Conservation (phyloP, 2,797 vertebrate species). For the Hafferia zeledoni region DNA sequence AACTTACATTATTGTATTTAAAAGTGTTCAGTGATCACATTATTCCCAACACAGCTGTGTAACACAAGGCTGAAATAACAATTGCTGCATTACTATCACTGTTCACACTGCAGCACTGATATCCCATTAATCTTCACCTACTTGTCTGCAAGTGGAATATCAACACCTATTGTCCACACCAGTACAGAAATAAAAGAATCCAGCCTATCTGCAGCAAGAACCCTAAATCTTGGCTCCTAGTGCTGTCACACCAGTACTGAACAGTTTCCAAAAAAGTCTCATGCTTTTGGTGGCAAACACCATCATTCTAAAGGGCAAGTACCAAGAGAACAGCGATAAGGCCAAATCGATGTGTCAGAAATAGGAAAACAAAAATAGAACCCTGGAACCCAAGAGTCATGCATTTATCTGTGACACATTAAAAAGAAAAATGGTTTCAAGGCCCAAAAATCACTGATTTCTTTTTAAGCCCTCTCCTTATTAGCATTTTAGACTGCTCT, state of each 20-base stretch:
- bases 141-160: not conserved
- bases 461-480: not conserved
- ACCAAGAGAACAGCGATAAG: not conserved
- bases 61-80: not conserved
- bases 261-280: not conserved
- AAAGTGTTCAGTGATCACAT: not conserved
- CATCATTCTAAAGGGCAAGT: not conserved
- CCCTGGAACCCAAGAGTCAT: not conserved
- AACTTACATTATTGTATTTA: rapidly evolving
- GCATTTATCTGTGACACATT: not conserved
- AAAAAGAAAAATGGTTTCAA: not conserved
- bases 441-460: not conserved
- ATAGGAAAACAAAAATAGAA: not conserved
- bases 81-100: rapidly evolving
- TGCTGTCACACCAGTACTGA: not conserved
- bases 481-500: constrained; percentile 14
- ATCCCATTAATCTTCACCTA: not conserved
- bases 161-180: not conserved
- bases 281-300: not conserved
- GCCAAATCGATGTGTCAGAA: not conserved
- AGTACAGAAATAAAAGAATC: not conserved
- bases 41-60: not conserved
- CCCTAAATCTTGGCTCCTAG: not conserved
- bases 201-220: not conserved
- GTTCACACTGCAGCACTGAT: not conserved